A percentile compares a stretch with the other conserved stretches of the same genome.
Evolutionary conservation across 2,888 invertebrate species (phyloP).

Genomic region (Sarcophaga carnaria): DNA sequence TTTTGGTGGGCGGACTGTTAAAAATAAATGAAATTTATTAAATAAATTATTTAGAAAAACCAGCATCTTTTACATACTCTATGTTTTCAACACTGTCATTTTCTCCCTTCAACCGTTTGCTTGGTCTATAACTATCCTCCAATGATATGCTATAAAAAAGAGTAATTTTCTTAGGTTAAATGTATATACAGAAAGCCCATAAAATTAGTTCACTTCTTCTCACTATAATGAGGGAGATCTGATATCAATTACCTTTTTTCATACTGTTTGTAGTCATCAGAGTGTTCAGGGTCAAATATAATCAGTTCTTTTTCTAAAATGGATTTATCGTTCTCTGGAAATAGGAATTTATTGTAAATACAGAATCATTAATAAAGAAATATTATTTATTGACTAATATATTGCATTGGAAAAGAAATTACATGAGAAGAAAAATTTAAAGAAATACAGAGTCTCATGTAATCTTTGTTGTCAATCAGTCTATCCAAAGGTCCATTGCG

Average conservation of each 20-base stretch:
- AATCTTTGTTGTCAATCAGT: no score
- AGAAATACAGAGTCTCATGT: no score
- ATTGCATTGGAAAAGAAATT: no score
- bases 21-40: background rate
- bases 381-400: no score
- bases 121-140: slow-evolving; percentile 56
- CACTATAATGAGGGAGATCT: slow-evolving; percentile 3
- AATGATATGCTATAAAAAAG: slow-evolving; percentile 35
- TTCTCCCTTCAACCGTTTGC: slow-evolving; percentile 39
- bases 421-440: no score
- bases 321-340: background rate
- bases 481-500: no score
- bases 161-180: background rate
- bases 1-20: slow-evolving; percentile 40
- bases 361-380: no score
- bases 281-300: background rate
- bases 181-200: background rate
- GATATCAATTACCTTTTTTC: background rate
- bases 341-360: background rate
- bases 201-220: background rate
- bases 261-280: background rate
- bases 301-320: background rate
- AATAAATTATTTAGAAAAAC: background rate
- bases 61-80: background rate
- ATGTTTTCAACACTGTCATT: background rate